Conservation (phyloP, 1,140 invertebrate genomes). For the Drosophila punjabiensis region DNA sequence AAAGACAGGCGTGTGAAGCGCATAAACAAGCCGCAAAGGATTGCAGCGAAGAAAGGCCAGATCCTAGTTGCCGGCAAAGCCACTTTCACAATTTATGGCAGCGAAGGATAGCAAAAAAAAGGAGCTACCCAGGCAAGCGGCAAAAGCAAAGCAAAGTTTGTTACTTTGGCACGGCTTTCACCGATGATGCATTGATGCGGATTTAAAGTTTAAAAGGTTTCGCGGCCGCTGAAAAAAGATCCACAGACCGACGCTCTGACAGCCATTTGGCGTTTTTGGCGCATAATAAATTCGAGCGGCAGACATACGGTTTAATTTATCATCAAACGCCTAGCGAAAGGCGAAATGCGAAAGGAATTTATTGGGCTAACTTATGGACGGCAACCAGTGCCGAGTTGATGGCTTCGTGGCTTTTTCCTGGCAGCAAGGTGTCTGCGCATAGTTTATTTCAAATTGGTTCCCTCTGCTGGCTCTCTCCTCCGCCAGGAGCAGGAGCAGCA, state of each 20-base stretch:
- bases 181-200: constrained; percentile 81
- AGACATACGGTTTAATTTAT: constrained; percentile 81
- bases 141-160: constrained; percentile 65
- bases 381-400: constrained; percentile 28
- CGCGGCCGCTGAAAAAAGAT: constrained; percentile 52
- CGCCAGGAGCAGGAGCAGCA: constrained; percentile 50
- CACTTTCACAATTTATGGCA: constrained; percentile 78
- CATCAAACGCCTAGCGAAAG: constrained; percentile 68
- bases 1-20: constrained; percentile 79
- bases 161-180: constrained; percentile 70
- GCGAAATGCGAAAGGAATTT: constrained; percentile 68
- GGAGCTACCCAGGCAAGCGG: constrained; percentile 9
- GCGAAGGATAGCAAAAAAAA: constrained; percentile 5
- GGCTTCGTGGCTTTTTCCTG: constrained; percentile 39
- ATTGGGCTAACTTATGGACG: constrained; percentile 73
- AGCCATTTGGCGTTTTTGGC: constrained; percentile 82
- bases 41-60: constrained; percentile 53
- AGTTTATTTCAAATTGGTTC: constrained; percentile 62
- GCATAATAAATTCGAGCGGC: constrained; percentile 81
- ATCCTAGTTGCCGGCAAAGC: constrained; percentile 60
- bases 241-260: constrained; percentile 51
- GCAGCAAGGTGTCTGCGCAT: constrained; percentile 42
- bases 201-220: constrained; percentile 84
- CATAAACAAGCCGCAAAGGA: constrained; percentile 74
- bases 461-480: constrained; percentile 19